Evolutionary conservation across 2,888 invertebrate genomes (phyloP), one percentile per base, ranked within the genome.

Genomic region (Opisthograptis luteolata): DNA sequence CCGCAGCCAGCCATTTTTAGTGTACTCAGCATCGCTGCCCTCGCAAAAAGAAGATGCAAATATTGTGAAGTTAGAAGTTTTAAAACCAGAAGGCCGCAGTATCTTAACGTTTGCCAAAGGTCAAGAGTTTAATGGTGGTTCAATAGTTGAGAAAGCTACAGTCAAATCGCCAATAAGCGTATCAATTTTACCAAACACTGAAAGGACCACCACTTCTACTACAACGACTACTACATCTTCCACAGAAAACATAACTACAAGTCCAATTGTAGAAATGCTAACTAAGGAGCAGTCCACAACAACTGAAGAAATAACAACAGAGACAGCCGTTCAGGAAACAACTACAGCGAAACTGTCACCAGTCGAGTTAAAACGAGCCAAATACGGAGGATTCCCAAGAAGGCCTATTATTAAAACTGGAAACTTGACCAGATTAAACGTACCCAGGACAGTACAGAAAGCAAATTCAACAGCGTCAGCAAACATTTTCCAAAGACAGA

Each of bases 51-150:
- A 87, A 49, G 73, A 81, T 24, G 73, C 63, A 1, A 83, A 81
- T 41, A 77, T 81, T 10, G 83, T 82, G 0, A 83, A 87, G 60
- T 55, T 84, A 12, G 69, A 85, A 43, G 68, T 84, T 1, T 46
- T 81, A 2, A 80, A 83, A 66, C 76, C 85, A 22, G 84, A 84
- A 61, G 81, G 77, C 20, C 74, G 76, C 4, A 86, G 78, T 44
- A 84, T 86, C 35, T 69, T 82, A 14, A 87, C 86, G 12, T 84
- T 75, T 57, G 87, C 81, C 9, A 88, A 87, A 68, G 88, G 85
- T 1, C 81, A 86, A 67, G 83, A 87, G 67, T 81, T 87, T 10
- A 71, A 74, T 25, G 85, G 87, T 30, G 79, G 77, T 3, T 70
- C 81, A 7, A 58, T 63, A 12, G 60, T 57, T 35, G 80, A 83